These are phyloP conservation scores for Coregonus clupeaformis DNA, from an alignment of 2,113 vertebrate species.

Conservation along the genomic window DNA sequence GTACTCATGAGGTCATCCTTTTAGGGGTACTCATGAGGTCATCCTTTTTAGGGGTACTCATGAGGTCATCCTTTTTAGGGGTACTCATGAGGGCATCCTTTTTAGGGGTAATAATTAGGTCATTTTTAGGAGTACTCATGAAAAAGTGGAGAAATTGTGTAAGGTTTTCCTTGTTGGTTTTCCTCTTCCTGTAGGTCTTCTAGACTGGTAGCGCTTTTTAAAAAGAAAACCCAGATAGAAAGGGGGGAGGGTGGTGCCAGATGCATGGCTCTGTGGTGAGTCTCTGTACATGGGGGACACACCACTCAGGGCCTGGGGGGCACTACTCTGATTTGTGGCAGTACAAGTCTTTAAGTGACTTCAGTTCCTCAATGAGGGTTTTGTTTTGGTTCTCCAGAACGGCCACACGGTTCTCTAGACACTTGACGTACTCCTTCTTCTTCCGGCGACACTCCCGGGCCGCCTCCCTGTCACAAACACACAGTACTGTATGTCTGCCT, in stretches of 20 bases:
- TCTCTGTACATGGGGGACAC: conserved; percentile 76
- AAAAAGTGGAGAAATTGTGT: neutral
- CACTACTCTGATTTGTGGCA: conserved; percentile 99
- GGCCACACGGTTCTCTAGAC: conserved; percentile 98
- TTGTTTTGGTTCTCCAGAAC: conserved; percentile 99
- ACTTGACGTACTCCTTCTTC: conserved; percentile 99
- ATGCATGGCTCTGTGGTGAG: conserved; percentile 75
- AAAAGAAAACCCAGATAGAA: conserved; percentile 90
- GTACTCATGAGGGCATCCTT: neutral
- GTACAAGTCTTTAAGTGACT: conserved; percentile 99
- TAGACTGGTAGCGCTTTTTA: conserved; percentile 64
- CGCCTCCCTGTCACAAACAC: conserved; percentile 82
- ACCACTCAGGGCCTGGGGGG: conserved; percentile 35
- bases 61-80: neutral
- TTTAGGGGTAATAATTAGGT: neutral
- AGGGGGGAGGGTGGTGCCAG: conserved; percentile 78
- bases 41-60: neutral
- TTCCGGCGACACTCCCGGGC: conserved; percentile 96
- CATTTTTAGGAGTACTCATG: neutral
- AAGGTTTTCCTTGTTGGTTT: neutral
- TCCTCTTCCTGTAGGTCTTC: conserved; percentile 28
- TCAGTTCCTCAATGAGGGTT: conserved; percentile 98
- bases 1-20: neutral
- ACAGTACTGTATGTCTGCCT: neutral
- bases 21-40: too few relatives aligned